Conservation (phyloP, 53 echinoderm and acorn worm genomes). For the Pentamera pediparva region DNA sequence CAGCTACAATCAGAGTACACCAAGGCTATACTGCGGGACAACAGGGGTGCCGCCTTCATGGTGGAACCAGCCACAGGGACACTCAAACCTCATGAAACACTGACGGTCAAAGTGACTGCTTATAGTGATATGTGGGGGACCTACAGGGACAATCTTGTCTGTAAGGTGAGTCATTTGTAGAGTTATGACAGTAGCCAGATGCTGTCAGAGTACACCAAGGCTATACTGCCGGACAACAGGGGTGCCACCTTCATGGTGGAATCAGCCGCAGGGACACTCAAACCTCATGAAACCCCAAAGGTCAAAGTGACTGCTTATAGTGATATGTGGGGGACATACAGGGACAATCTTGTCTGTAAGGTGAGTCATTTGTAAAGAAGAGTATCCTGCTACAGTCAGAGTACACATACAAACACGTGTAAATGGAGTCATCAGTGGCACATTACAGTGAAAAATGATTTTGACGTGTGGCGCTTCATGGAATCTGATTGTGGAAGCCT, state of each 20-base stretch:
- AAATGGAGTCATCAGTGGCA: too few species aligned
- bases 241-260: constrained; percentile 85
- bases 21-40: constrained; percentile 78
- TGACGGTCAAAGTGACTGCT: constrained; percentile 65
- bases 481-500: too few species aligned
- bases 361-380: too few species aligned
- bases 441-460: too few species aligned
- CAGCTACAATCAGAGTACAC: constrained; percentile 69
- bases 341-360: constrained; percentile 71
- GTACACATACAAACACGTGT: too few species aligned
- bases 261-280: constrained; percentile 62
- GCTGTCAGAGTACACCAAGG: constrained; percentile 74
- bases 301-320: constrained; percentile 68
- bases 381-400: too few species aligned
- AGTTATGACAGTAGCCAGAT: constrained; percentile 71
- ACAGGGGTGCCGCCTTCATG: constrained; percentile 73
- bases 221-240: constrained; percentile 63
- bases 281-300: constrained; percentile 66
- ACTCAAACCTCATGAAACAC: constrained; percentile 66
- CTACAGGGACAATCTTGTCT: constrained; percentile 73
- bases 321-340: constrained; percentile 97
- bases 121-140: constrained; percentile 95
- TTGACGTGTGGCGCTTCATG: too few species aligned
- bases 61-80: constrained; percentile 73
- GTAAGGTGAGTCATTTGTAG: constrained; percentile 57